Base-by-base conservation (phyloP, 2,113 vertebrate genomes). In the Diadophis punctatus region DNA sequence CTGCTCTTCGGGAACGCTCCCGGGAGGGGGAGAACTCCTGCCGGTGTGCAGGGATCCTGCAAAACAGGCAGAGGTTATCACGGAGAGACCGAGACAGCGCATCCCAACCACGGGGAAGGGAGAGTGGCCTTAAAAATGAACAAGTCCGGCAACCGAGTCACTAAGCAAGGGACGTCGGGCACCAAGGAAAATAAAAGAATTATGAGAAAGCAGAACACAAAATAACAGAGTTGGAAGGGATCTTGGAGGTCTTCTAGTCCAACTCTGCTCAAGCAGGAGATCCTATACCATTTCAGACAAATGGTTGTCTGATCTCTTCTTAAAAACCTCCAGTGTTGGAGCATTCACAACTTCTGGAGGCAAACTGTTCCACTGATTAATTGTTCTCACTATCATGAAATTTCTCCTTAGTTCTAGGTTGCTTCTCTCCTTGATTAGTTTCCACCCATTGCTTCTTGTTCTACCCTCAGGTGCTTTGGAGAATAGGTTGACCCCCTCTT, bases 1-100 rank as follows among this genome's bases (percentile, higher is more conserved):
- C 97, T 99, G 98, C 96, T 99, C 98, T 94, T 99, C 98, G 0
- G 98, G 98, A 56, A 99, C 98, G 0, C 98, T 98, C 51, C 98
- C 98, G 0, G 98, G 98, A 0, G 98, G 98, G 0, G 98, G 98
- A 0, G 98, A 99, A 74, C 98, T 98, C 7, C 98, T 98, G 11
- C 98, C 98, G 0, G 98, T 98, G 97, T 99, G 98, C 92, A 99
- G 97, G 55, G 98, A 99, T 30, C 98, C 98, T 99, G 96, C 43
- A 87, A 91, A n/a, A 92, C 0, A 94, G 53, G 0, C 0, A 87
- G 34, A 9, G 8, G 16, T 4, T 3, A 9, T 2, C 56, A 5
- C 51, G 34, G 55, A 7, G 6, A 39, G 46, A 8, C 6, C n/a
- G 34, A 46, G 51, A 87, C 16, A 1, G 1, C 2, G 52, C 5